These are phyloP conservation scores for Caenorhabditis sp. DNA, from an alignment of 2,888 invertebrate genomes.

Conservation along the genomic window DNA sequence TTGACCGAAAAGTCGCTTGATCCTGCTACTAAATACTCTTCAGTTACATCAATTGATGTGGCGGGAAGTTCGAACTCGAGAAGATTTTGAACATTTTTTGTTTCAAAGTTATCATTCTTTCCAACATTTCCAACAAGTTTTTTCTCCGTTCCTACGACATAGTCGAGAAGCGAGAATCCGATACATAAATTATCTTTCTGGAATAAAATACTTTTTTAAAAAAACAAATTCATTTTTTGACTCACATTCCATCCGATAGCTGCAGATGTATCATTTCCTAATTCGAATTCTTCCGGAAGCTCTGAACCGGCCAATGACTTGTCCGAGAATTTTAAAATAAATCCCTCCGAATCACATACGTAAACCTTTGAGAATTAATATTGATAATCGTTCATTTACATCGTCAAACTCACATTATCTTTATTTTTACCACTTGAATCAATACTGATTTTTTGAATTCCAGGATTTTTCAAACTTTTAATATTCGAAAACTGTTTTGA, in stretches of 20 bases:
- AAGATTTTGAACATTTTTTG: slow-evolving; percentile 3
- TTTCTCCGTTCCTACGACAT: slow-evolving; percentile 19
- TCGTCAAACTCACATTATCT: slow-evolving; percentile 18
- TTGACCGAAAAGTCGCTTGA: slow-evolving; percentile 38
- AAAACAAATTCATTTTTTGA: neutral
- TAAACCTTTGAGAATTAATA: slow-evolving; percentile 17
- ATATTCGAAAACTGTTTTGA: slow-evolving; percentile 22
- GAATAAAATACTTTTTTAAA: slow-evolving; percentile 1
- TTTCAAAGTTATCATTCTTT: slow-evolving; percentile 12
- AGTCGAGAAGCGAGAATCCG: slow-evolving; percentile 23
- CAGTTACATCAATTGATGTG: slow-evolving; percentile 26
- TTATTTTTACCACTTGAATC: slow-evolving; percentile 19
- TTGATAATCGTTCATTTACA: neutral
- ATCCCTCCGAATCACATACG: slow-evolving; percentile 33
- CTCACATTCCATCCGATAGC: slow-evolving; percentile 30
- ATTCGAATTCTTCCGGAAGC: slow-evolving; percentile 10
- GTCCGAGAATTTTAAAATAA: slow-evolving; percentile 22
- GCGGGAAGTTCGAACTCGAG: slow-evolving; percentile 34
- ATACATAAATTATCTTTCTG: slow-evolving; percentile 14
- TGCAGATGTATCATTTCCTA: slow-evolving; percentile 19
- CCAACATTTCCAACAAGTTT: slow-evolving; percentile 26
- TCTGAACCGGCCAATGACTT: slow-evolving; percentile 9
- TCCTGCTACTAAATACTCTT: slow-evolving; percentile 32
- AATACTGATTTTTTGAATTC: slow-evolving; percentile 30
- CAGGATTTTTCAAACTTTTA: slow-evolving; percentile 21